A percentile compares a stretch with the other conserved stretches of the same genome.
Conservation (phyloP, 2,888 invertebrate genomes). For the Troides oblongomaculatus region DNA sequence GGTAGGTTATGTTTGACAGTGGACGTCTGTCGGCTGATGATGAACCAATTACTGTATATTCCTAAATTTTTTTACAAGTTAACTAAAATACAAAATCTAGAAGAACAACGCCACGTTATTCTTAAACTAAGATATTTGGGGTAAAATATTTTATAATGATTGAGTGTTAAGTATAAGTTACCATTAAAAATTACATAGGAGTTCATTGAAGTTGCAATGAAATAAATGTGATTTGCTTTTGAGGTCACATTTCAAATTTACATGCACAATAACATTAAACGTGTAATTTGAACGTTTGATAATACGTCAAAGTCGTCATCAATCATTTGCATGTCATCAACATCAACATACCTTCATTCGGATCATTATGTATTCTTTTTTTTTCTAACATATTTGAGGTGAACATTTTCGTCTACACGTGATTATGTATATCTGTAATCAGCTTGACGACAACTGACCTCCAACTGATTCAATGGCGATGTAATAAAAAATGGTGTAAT, state of each 20-base stretch:
- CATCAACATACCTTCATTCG: slow-evolving; percentile 20
- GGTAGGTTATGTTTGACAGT: too few species aligned
- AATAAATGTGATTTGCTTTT: slow-evolving; percentile 1
- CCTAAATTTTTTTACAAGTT: too few species aligned
- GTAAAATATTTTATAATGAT: too few species aligned
- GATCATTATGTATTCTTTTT: slow-evolving; percentile 19
- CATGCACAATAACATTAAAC: slow-evolving; percentile 11
- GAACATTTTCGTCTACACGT: slow-evolving; percentile 25
- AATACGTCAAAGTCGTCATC: slow-evolving; percentile 23
- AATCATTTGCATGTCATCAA: slow-evolving; percentile 27
- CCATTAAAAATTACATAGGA: too few species aligned
- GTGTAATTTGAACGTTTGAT: slow-evolving; percentile 25
- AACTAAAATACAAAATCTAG: too few species aligned
- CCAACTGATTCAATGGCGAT: slow-evolving; percentile 22
- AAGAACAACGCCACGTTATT: too few species aligned
- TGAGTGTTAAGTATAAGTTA: too few species aligned
- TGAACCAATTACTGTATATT: too few species aligned
- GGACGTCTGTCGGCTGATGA: too few species aligned
- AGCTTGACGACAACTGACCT: slow-evolving; percentile 29
- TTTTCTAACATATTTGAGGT: slow-evolving; percentile 24
- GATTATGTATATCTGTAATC: slow-evolving; percentile 30
- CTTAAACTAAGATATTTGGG: too few species aligned
- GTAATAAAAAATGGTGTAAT: slow-evolving; percentile 27
- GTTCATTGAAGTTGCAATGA: neutral
- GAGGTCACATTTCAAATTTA: slow-evolving; percentile 5